A percentile compares a stretch with the other conserved stretches of the same genome.
Evolutionary conservation across 2,888 invertebrate genomes (phyloP).

Genomic region (Diadegma fenestrale): DNA sequence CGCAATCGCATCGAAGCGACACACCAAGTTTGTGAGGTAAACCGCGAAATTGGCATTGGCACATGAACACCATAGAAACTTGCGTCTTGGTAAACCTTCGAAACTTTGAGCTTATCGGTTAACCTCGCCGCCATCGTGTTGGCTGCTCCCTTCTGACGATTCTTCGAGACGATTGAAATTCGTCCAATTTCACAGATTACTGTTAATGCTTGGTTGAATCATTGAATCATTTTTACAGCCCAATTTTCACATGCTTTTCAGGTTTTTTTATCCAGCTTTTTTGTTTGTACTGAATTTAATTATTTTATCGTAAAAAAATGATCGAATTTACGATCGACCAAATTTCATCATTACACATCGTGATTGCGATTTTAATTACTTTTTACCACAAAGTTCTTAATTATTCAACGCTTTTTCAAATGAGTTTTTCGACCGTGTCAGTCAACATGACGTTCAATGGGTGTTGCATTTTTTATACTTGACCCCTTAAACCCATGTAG

Average conservation of each 20-base stretch:
- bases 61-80: slow-evolving; percentile 2
- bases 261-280: background rate
- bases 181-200: background rate
- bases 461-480: background rate
- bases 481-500: background rate
- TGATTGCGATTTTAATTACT: background rate
- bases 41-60: slow-evolving; percentile 35
- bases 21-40: slow-evolving; percentile 13
- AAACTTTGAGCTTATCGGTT: slow-evolving; percentile 33
- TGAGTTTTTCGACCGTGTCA: background rate
- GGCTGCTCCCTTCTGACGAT: slow-evolving; percentile 8
- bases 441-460: background rate
- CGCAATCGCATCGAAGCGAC: slow-evolving; percentile 6
- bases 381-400: background rate
- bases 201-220: background rate
- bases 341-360: background rate
- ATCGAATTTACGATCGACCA: background rate
- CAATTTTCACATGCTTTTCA: background rate
- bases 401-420: background rate
- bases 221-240: background rate
- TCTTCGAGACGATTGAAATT: slow-evolving; percentile 6
- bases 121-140: slow-evolving; percentile 1
- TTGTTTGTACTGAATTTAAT: background rate
- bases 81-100: background rate
- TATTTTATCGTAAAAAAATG: background rate